Evolutionary conservation across 2,888 invertebrate genomes (phyloP), one percentile per base, ranked within the genome.

Genomic region (Exocentrus adspersus): DNA sequence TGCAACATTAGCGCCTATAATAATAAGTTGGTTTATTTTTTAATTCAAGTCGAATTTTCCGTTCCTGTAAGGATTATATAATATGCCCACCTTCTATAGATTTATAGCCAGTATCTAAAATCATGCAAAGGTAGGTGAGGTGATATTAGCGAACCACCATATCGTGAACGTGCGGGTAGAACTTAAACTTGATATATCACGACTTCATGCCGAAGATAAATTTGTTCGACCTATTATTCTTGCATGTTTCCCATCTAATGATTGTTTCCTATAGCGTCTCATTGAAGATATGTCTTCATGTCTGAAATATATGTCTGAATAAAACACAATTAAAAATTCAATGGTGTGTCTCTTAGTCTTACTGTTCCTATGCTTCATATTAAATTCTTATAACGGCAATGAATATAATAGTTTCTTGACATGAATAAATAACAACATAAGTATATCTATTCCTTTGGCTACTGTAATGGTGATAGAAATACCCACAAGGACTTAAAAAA

Each of bases 111-210:
- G 45, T 54, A 59, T 53, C 57, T 57, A 63, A n/a, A n/a, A n/a
- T n/a, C n/a, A n/a, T n/a, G n/a, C n/a, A n/a, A n/a, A n/a, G n/a
- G n/a, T n/a, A n/a, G n/a, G n/a, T n/a, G 3, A 50, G 45, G 21
- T 63, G 63, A 56, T 65, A 61, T 65, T 65, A 58, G 37, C 46
- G 52, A 50, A 24, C 41, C 14, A 5, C 60, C 42, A 58, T 53
- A 48, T 54, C 56, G 65, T 50, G 48, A 67, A 54, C 68, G 70
- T 67, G 68, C 64, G 63, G 60, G 57, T 46, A 60, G 50, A 42
- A 45, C 42, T 21, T 48, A 45, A 28, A 51, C 46, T 64, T 68
- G 65, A 71, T 71, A 69, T 69, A 67, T 69, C 69, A 69, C 69
- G 69, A 69, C 63, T 60, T 57, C 48, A 58, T 57, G 48, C 58